phyloP scores from a whole-genome alignment of 2,797 vertebrate genomes.

The Ctenopoma multispine region DNA sequence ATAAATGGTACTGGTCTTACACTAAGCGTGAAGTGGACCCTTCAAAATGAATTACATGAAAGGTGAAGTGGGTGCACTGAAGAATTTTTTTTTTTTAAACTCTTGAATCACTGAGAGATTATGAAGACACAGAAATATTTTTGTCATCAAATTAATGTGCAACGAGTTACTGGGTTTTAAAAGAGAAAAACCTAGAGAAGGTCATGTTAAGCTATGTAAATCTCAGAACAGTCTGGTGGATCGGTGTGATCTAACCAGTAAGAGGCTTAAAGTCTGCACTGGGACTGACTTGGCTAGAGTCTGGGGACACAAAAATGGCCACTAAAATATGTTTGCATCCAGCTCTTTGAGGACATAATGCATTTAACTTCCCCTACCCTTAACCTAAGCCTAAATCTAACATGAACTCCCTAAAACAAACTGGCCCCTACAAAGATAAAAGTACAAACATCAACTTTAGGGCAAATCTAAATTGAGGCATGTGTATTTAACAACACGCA shows the following conservation, averaged over 20 bases:
- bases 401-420: background rate
- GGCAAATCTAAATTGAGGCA: conserved; percentile 2
- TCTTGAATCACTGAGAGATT: background rate
- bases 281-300: conserved; percentile 61
- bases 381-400: background rate
- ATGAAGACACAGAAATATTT: background rate
- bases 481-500: conserved; percentile 7
- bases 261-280: conserved; percentile 79
- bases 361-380: background rate
- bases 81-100: background rate
- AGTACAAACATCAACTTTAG: background rate
- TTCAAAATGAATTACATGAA: conserved; percentile 9
- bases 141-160: background rate
- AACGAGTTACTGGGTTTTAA: conserved; percentile 1
- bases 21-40: conserved; percentile 20
- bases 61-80: background rate
- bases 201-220: conserved; percentile 73
- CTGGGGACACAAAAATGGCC: conserved; percentile 36
- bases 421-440: background rate
- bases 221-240: conserved; percentile 67
- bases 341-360: conserved; percentile 5
- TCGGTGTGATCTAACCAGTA: conserved; percentile 80
- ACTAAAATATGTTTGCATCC: conserved; percentile 11
- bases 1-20: background rate
- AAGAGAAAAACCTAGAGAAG: conserved; percentile 47